phyloP scores from a whole-genome alignment of 2,113 vertebrate genomes.

The Sterrhoptilus dennistouni region DNA sequence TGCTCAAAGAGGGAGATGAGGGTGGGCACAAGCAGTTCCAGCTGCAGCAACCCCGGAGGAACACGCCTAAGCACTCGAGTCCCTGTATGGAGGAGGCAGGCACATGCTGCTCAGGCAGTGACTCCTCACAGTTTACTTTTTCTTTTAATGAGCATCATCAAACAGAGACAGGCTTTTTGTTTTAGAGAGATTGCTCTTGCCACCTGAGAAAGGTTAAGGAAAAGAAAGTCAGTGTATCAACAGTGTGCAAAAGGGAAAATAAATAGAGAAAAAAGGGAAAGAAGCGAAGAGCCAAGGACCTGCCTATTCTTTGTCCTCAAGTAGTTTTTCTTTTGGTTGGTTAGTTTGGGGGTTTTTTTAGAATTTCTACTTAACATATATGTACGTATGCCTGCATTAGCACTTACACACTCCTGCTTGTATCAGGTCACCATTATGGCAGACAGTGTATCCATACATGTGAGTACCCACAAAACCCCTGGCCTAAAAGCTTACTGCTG shows the following conservation, averaged over 20 bases:
- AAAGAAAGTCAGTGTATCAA: background rate
- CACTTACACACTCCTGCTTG: accelerated
- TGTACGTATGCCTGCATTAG: background rate
- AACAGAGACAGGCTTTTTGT: background rate
- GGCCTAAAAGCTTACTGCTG: background rate
- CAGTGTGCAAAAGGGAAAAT: background rate
- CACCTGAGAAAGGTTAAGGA: background rate
- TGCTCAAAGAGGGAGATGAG: background rate
- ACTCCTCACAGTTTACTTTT: background rate
- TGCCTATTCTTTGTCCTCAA: background rate
- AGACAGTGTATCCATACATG: background rate
- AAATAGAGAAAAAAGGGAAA: background rate
- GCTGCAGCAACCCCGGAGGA: background rate
- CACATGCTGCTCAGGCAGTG: background rate
- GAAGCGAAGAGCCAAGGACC: background rate
- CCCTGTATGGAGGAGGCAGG: background rate
- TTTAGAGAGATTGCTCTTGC: background rate
- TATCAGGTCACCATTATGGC: background rate
- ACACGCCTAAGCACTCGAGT: accelerated
- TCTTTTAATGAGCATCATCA: background rate
- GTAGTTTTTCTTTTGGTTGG: background rate
- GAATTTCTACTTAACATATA: background rate
- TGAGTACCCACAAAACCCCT: background rate
- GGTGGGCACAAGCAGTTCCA: background rate
- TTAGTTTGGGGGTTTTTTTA: accelerated